These are phyloP conservation scores for Masnerella sp. DNA, from an alignment of 2,888 invertebrate species.

Conservation along the genomic window DNA sequence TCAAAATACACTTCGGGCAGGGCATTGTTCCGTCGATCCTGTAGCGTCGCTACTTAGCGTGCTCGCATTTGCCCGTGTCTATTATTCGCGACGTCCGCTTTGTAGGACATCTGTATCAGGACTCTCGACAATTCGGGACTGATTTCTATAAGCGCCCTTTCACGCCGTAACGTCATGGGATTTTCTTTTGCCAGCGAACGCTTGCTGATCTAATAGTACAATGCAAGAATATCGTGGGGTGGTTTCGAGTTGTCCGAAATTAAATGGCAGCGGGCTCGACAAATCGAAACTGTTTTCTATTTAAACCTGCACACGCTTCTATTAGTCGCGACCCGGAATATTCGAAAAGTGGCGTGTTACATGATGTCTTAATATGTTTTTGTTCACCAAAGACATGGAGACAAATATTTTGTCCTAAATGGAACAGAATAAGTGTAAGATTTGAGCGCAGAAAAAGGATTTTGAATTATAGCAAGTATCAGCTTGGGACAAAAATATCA, in stretches of 20 bases:
- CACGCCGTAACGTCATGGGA: conserved; percentile 42
- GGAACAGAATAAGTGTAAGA: no score
- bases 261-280: conserved; percentile 52
- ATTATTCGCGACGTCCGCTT: conserved; percentile 73
- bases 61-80: conserved; percentile 69
- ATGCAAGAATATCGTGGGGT: conserved; percentile 50
- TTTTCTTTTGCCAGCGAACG: conserved; percentile 40
- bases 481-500: no score
- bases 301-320: conserved; percentile 42
- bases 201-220: conserved; percentile 51
- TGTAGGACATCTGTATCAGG: conserved; percentile 76
- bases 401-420: no score
- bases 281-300: conserved; percentile 62
- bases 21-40: conserved; percentile 74
- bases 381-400: no score
- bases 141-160: conserved; percentile 62
- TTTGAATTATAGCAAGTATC: no score
- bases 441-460: no score
- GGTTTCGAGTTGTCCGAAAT: conserved; percentile 36
- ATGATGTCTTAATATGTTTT: conserved; percentile 49
- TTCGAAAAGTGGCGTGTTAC: conserved; percentile 31
- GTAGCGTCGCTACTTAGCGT: conserved; percentile 77
- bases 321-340: background rate
- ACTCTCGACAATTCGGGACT: conserved; percentile 34
- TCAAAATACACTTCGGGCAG: conserved; percentile 76